Evolutionary conservation across 1,140 invertebrate species (phyloP).

Genomic region (Hesperophylax magnus): DNA sequence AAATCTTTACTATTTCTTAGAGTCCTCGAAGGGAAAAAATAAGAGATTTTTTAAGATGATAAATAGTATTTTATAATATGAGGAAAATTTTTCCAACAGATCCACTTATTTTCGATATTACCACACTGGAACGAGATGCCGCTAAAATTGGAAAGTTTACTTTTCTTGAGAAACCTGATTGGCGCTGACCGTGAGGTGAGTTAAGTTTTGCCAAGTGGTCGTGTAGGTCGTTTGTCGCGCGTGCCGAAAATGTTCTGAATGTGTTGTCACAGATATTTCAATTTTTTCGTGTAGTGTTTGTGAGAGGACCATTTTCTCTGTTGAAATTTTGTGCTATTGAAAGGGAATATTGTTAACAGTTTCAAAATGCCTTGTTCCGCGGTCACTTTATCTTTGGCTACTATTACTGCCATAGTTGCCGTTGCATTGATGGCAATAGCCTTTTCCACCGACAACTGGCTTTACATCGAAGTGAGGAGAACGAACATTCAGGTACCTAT

Average conservation of each 20-base stretch:
- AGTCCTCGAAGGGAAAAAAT: no score
- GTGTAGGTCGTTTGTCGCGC: constrained; percentile 58
- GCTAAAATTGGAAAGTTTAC: constrained; percentile 48
- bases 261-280: constrained; percentile 61
- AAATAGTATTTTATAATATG: no score
- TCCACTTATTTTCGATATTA: neutral
- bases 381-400: constrained; percentile 93
- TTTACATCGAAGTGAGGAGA: constrained; percentile 91
- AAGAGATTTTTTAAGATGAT: no score
- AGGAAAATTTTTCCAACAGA: neutral
- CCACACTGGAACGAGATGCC: constrained; percentile 28
- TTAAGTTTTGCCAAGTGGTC: constrained; percentile 13
- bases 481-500: constrained; percentile 85
- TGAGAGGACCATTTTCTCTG: constrained; percentile 57
- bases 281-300: constrained; percentile 67
- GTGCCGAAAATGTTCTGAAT: constrained; percentile 70
- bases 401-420: constrained; percentile 93
- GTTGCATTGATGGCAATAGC: constrained; percentile 92
- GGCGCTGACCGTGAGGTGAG: constrained; percentile 1
- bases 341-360: constrained; percentile 63
- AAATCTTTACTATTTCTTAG: no score
- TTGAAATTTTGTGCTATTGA: constrained; percentile 46
- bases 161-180: constrained; percentile 38
- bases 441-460: constrained; percentile 96
- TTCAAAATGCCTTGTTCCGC: constrained; percentile 93